Evolutionary conservation across 2,888 invertebrate genomes (phyloP).

Genomic region (Folsomia manolachei): DNA sequence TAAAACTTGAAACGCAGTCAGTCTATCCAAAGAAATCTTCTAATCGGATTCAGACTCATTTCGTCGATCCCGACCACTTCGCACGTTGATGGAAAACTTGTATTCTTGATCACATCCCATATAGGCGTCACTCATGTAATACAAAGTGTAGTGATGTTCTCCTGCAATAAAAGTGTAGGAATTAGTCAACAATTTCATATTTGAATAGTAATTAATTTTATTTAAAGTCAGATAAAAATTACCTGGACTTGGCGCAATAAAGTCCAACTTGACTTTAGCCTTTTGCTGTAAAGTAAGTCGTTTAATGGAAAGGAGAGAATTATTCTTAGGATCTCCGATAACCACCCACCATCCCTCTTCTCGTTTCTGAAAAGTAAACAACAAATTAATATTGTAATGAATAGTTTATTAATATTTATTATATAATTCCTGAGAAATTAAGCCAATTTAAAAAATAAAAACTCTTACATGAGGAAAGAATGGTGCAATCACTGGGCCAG

Average conservation of each 20-base stretch:
- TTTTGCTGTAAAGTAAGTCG: conserved; percentile 89
- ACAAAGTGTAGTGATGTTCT: conserved; percentile 86
- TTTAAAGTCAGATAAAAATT: no score
- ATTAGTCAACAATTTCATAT: not conserved
- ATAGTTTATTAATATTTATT: not conserved
- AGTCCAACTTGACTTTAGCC: conserved; percentile 83
- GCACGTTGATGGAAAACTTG: conserved; percentile 81
- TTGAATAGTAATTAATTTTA: conserved; percentile 34
- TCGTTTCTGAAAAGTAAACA: conserved; percentile 58
- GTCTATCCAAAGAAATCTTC: not conserved
- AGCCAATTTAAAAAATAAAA: no score
- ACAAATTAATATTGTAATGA: not conserved
- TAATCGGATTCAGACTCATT: conserved; percentile 32
- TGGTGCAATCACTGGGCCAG: conserved; percentile 95
- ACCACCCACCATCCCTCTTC: conserved; percentile 87
- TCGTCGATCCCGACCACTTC: conserved; percentile 54
- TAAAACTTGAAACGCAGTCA: not conserved
- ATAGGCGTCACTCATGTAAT: conserved; percentile 99
- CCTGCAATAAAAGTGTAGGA: conserved; percentile 57
- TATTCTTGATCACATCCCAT: conserved; percentile 99
- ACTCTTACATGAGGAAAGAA: conserved; percentile 84
- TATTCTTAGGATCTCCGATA: conserved; percentile 91
- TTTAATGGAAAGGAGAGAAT: conserved; percentile 94
- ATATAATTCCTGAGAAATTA: conserved; percentile 13
- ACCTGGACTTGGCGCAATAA: conserved; percentile 81